Evolutionary conservation across 2,113 vertebrate genomes (phyloP).

Genomic region (Myodes glareolus): DNA sequence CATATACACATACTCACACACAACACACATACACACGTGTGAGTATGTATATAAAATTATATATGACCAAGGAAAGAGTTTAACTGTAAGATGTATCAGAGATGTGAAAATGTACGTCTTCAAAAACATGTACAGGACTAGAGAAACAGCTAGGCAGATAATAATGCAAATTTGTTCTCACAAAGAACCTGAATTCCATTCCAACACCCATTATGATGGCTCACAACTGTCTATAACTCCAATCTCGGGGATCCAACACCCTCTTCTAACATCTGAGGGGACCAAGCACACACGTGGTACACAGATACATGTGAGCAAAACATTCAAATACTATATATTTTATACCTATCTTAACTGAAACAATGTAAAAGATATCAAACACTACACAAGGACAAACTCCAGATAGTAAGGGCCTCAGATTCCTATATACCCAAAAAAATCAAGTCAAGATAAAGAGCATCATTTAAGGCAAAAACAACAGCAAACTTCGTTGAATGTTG

Average conservation of each 20-base stretch:
- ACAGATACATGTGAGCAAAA: neutral
- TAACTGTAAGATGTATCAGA: neutral
- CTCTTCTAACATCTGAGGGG: neutral
- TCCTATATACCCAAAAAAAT: slow-evolving; percentile 19
- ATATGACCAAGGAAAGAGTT: slow-evolving; percentile 5
- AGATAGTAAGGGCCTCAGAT: slow-evolving; percentile 5
- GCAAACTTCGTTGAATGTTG: neutral
- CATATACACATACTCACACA: too few species aligned
- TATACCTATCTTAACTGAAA: slow-evolving; percentile 36
- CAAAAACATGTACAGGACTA: neutral
- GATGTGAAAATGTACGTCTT: neutral
- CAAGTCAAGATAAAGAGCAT: slow-evolving; percentile 7
- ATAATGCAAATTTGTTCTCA: neutral
- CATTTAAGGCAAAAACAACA: slow-evolving; percentile 32
- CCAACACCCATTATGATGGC: neutral
- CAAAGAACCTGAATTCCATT: neutral
- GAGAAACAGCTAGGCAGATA: neutral
- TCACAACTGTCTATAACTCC: neutral
- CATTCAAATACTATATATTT: neutral
- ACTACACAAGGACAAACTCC: slow-evolving; percentile 50
- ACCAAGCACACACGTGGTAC: neutral
- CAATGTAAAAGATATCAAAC: slow-evolving; percentile 24
- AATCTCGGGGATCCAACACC: neutral
- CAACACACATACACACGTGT: neutral
- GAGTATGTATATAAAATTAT: neutral